Base-by-base conservation (phyloP, 1,140 invertebrate genomes). In the Araneus ventricosus region DNA sequence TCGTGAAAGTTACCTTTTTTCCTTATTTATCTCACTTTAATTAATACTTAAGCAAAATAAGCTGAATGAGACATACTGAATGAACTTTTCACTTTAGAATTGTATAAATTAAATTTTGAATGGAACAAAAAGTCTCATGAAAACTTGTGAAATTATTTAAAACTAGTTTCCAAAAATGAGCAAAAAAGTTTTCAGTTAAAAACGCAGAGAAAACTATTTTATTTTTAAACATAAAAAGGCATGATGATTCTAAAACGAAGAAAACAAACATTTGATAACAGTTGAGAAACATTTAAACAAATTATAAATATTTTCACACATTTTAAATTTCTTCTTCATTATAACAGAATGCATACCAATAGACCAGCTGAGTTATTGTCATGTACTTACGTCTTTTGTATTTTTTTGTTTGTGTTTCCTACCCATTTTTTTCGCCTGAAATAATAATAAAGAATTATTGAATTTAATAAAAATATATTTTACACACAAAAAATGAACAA, bases 351-450 rank as follows among this genome's bases (percentile, higher is more conserved):
- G 39, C n/a, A 52, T 2, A 45, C 45, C n/a, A 88, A 88, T 17
- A 79, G 57, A 20, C 30, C 57, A 57, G 22, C 2, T 17, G 20
- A 80, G 24, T 24, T n/a, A 20, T 57, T 30, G n/a, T 57, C 10
- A 14, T 14, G 39, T 75, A 52, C 92, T 88, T 84, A 93, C 92
- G 24, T 93, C 92, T 84, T 93, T 93, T 6, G 52, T 22, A 37
- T 82, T 88, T 63, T 93, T 93, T 45, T 82, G 87, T 30, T 93
- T 93, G 22, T 79, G 45, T 27, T 93, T 93, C 59, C 92, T 34
- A 1, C 85, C 92, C 52, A 63, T 57, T 93, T 86, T 80, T 39
- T 93, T 93, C 4, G 70, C 92, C 92, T 93, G 24, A 20, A 93
- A 82, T 7, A 80, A 67, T 52, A 20, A 59, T 27, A 63, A 63